phyloP scores from a whole-genome alignment of 2,113 vertebrate genomes.

The Symphodus melops region DNA sequence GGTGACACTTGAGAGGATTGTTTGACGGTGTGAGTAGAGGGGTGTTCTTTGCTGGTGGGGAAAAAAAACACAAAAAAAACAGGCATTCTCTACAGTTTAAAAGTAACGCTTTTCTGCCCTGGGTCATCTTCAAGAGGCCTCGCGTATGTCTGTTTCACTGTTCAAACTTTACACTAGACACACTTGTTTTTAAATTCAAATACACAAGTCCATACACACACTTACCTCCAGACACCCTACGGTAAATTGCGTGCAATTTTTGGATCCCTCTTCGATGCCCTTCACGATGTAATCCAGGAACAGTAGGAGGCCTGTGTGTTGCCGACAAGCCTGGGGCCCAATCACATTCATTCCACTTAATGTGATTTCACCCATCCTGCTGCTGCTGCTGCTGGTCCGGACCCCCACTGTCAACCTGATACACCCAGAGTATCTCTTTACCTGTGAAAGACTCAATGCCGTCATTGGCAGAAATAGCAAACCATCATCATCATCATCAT shows the following conservation, averaged over 20 bases:
- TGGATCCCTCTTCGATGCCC: constrained; percentile 59
- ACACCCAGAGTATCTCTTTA: constrained; percentile 27
- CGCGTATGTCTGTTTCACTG: constrained; percentile 19
- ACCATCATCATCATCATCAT: constrained; percentile 59
- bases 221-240: constrained; percentile 38
- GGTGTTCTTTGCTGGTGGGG: constrained; percentile 38
- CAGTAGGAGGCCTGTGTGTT: constrained; percentile 66
- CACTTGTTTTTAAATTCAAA: constrained; percentile 30
- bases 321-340: constrained; percentile 61
- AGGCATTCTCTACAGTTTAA: constrained; percentile 16
- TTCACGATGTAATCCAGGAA: constrained; percentile 75
- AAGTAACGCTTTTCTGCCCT: constrained; percentile 28
- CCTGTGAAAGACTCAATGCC: constrained; percentile 37
- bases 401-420: constrained; percentile 70
- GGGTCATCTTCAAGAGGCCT: constrained; percentile 27
- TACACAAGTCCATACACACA: constrained; percentile 20
- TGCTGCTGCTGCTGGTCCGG: constrained; percentile 49
- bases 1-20: constrained; percentile 52
- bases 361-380: constrained; percentile 71
- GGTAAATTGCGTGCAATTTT: constrained; percentile 72
- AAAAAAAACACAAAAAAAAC: constrained; percentile 34
- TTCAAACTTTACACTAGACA: constrained; percentile 24
- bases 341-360: constrained; percentile 79
- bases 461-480: constrained; percentile 49
- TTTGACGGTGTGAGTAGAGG: constrained; percentile 47